Percentiles rank a stretch among this genome's conserved stretches.
Conservation (phyloP, 2,797 vertebrate species). For the Hypotaenidia okinawae region DNA sequence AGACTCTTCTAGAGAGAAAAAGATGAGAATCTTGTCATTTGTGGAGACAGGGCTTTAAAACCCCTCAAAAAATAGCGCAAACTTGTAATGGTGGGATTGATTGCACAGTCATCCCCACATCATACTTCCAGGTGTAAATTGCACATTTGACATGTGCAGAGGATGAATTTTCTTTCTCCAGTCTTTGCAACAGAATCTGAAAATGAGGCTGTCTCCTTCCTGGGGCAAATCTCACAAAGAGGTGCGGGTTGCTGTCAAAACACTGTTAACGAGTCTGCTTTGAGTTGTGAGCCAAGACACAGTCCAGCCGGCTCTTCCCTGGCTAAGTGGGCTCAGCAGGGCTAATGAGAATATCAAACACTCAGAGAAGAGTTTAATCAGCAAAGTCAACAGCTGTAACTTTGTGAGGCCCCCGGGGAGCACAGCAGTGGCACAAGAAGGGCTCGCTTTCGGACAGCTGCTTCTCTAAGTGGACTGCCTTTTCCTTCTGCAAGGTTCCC, state of each 20-base stretch:
- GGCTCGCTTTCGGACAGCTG: neutral
- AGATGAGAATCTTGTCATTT: neutral
- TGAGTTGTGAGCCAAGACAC: neutral
- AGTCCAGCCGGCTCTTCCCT: neutral
- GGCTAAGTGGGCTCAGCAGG: neutral
- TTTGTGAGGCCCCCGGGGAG: neutral
- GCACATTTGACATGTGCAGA: neutral
- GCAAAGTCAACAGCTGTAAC: neutral
- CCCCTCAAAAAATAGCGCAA: neutral
- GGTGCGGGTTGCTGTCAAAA: neutral
- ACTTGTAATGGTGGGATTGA: accelerated
- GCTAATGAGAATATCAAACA: neutral
- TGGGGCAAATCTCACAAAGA: neutral
- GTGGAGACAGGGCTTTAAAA: neutral
- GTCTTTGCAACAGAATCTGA: neutral
- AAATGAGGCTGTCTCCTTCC: neutral
- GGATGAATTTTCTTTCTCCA: neutral
- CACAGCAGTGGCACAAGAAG: neutral
- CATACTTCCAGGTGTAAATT: neutral
- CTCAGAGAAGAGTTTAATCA: neutral
- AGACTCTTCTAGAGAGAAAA: neutral
- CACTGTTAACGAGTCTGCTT: neutral
- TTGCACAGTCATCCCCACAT: neutral
- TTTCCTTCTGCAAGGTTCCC: neutral
- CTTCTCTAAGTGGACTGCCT: neutral